A percentile compares a stretch with the other conserved stretches of the same genome.
Evolutionary conservation across 1,140 invertebrate species (phyloP).

Genomic region (Diorhabda carinulata): DNA sequence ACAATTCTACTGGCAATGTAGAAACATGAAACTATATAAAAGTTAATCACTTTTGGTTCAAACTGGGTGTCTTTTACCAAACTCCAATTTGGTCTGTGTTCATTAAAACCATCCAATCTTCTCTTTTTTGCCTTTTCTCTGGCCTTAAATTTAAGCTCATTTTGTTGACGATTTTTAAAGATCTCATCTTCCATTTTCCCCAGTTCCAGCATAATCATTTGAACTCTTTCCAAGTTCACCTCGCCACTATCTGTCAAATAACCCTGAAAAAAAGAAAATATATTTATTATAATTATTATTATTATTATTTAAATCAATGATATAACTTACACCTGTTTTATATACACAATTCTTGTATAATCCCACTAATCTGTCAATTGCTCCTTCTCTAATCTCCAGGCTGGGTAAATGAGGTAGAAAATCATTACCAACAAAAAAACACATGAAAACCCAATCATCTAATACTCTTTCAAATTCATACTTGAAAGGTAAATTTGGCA

Average conservation of each 20-base stretch:
- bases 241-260: conserved; percentile 93
- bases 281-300: conserved; percentile 5
- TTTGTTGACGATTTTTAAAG: conserved; percentile 86
- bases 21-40: conserved; percentile 17
- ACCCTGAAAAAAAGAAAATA: conserved; percentile 56
- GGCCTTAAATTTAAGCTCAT: conserved; percentile 76
- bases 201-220: conserved; percentile 90
- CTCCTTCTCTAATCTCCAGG: conserved; percentile 95
- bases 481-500: conserved; percentile 90
- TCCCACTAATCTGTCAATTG: conserved; percentile 90
- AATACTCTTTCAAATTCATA: conserved; percentile 86
- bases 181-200: conserved; percentile 97
- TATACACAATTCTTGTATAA: conserved; percentile 95
- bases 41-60: conserved; percentile 58
- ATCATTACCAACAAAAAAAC: conserved; percentile 99
- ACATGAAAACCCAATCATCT: conserved; percentile 99
- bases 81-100: conserved; percentile 65
- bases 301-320: conserved; percentile 9
- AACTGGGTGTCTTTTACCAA: conserved; percentile 65
- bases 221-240: conserved; percentile 87
- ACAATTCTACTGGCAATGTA: too few relatives aligned
- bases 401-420: conserved; percentile 98
- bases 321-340: conserved; percentile 70
- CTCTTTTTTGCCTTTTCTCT: conserved; percentile 70
- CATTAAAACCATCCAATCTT: conserved; percentile 50